Conservation (phyloP, 2,797 vertebrate genomes). For the Serranus cabrilla region DNA sequence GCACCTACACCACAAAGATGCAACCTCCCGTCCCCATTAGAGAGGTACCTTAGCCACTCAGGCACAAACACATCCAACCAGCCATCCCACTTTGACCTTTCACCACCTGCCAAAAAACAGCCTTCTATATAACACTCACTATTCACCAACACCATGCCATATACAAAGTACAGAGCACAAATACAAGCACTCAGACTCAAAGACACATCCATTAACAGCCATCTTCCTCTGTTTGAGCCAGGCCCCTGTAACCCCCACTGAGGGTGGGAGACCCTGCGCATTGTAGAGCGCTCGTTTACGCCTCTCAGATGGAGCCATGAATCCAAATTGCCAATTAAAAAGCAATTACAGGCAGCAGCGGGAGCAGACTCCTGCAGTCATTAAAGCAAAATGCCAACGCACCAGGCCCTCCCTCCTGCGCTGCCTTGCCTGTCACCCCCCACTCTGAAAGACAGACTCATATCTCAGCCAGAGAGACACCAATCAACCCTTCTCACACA, state of each 20-base stretch:
- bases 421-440: slow-evolving; percentile 60
- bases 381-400: slow-evolving; percentile 85
- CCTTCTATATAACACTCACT: slow-evolving; percentile 41
- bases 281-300: slow-evolving; percentile 81
- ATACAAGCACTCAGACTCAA: slow-evolving; percentile 70
- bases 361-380: slow-evolving; percentile 83
- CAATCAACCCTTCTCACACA: slow-evolving; percentile 60
- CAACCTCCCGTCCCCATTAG: slow-evolving; percentile 55
- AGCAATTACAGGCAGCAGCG: slow-evolving; percentile 87
- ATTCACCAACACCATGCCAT: slow-evolving; percentile 46
- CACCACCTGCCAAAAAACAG: slow-evolving; percentile 42
- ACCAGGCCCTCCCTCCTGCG: slow-evolving; percentile 66
- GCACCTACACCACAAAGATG: slow-evolving; percentile 24
- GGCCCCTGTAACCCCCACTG: slow-evolving; percentile 73
- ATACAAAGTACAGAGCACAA: slow-evolving; percentile 59
- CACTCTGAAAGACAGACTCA: slow-evolving; percentile 58
- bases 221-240: slow-evolving; percentile 69
- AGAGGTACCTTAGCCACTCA: slow-evolving; percentile 43
- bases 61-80: slow-evolving; percentile 56
- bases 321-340: slow-evolving; percentile 89
- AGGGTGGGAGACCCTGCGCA: slow-evolving; percentile 76
- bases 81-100: slow-evolving; percentile 55
- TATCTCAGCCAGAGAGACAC: slow-evolving; percentile 63
- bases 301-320: slow-evolving; percentile 86
- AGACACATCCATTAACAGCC: slow-evolving; percentile 76